A percentile compares a stretch with the other conserved stretches of the same genome.
phyloP scores from a whole-genome alignment of 2,113 vertebrate species.

The Gnathonemus longibarbis region DNA sequence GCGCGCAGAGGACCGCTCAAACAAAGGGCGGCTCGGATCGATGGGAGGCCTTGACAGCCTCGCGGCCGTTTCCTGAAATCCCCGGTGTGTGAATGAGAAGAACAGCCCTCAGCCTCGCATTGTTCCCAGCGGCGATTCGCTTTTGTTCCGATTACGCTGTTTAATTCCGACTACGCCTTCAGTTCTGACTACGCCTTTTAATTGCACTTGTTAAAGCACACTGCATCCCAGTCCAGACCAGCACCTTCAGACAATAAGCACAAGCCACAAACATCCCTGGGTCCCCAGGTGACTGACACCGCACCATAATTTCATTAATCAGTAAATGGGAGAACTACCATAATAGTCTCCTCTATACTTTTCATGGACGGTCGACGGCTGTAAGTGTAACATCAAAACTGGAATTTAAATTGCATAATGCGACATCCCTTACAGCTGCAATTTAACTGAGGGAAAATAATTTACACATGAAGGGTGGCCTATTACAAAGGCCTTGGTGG shows the following conservation, averaged over 20 bases:
- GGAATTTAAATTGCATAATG: background rate
- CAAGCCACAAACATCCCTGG: background rate
- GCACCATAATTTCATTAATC: background rate
- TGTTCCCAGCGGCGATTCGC: slow-evolving; percentile 42
- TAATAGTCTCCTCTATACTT: background rate
- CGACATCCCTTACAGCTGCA: background rate
- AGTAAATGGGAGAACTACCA: background rate
- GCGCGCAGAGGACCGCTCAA: slow-evolving; percentile 31
- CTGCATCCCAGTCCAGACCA: background rate
- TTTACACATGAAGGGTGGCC: background rate
- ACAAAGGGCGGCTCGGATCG: slow-evolving; percentile 42
- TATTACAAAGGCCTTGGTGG: background rate
- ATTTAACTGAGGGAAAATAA: background rate
- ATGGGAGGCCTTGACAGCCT: slow-evolving; percentile 38
- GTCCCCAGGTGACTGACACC: background rate
- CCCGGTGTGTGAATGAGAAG: slow-evolving; percentile 43
- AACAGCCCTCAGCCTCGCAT: slow-evolving; percentile 31
- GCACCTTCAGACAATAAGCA: background rate
- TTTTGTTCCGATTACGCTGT: slow-evolving; percentile 42
- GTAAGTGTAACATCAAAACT: background rate
- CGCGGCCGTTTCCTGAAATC: slow-evolving; percentile 44
- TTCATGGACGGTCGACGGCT: background rate
- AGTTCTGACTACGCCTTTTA: background rate
- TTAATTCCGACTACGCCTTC: background rate
- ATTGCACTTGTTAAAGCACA: slow-evolving; percentile 12